A percentile compares a stretch with the other conserved stretches of the same genome.
Conservation (phyloP, 2,888 invertebrate genomes). For the Drosophila putrida region DNA sequence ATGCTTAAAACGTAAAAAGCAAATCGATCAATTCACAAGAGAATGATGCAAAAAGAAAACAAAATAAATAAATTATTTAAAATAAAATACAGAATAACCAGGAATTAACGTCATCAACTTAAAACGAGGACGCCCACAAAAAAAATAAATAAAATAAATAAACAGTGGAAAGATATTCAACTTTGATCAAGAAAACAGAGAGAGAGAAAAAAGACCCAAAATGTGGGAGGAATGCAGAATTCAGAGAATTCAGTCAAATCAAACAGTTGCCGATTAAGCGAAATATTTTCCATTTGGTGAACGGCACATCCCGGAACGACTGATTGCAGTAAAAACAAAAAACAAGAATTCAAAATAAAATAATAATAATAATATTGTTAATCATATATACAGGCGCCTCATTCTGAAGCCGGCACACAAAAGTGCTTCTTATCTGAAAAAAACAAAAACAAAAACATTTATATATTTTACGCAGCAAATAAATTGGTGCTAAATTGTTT, state of each 20-base stretch:
- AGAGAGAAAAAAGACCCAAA: not conserved
- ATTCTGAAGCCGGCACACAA: constrained; percentile 14
- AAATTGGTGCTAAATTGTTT: constrained; percentile 16
- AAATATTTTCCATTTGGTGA: constrained; percentile 25
- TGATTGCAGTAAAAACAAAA: constrained; percentile 1
- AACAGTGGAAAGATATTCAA: constrained; percentile 10
- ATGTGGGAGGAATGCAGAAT: constrained; percentile 45
- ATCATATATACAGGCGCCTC: constrained; percentile 22
- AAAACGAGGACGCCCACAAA: constrained; percentile 47
- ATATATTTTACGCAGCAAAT: constrained; percentile 39
- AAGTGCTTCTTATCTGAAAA: constrained; percentile 29
- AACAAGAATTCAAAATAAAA: not conserved
- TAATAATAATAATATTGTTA: constrained; percentile 16
- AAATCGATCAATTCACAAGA: constrained; percentile 25
- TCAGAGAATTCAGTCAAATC: not conserved
- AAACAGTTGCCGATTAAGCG: constrained; percentile 15
- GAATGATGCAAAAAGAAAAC: constrained; percentile 4
- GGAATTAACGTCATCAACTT: constrained; percentile 41
- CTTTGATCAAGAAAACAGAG: not conserved
- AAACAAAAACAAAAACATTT: constrained; percentile 3
- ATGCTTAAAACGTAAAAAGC: constrained; percentile 28
- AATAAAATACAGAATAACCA: constrained; percentile 17
- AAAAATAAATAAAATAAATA: constrained; percentile 9
- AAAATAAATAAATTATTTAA: constrained; percentile 10
- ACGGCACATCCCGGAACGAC: constrained; percentile 48